phyloP scores from a whole-genome alignment of 2,113 vertebrate species.

The Poecilia latipinna region DNA sequence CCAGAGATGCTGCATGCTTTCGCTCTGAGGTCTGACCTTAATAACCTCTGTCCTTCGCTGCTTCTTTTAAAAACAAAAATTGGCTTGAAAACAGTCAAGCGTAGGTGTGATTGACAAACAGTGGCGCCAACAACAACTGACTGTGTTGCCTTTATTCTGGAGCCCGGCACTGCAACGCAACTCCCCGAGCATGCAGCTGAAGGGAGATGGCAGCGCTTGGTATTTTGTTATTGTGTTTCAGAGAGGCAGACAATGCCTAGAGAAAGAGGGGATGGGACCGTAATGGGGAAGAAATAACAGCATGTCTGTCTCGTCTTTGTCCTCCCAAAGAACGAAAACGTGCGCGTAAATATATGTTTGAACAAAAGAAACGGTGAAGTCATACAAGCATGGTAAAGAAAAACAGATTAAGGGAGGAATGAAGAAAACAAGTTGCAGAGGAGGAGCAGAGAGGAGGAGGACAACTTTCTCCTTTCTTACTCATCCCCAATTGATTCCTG shows the following conservation, averaged over 20 bases:
- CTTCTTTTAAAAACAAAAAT: slow-evolving; percentile 13
- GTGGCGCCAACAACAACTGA: slow-evolving; percentile 48
- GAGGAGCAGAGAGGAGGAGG: slow-evolving; percentile 26
- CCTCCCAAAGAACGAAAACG: slow-evolving; percentile 22
- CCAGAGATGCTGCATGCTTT: slow-evolving; percentile 6
- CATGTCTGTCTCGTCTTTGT: slow-evolving; percentile 55
- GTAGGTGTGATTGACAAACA: slow-evolving; percentile 66
- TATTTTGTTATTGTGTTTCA: slow-evolving; percentile 64
- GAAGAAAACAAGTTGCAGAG: slow-evolving; percentile 30
- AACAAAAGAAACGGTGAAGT: slow-evolving; percentile 40
- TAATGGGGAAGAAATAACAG: slow-evolving; percentile 41
- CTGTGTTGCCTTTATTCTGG: slow-evolving; percentile 52
- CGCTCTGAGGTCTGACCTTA: slow-evolving; percentile 31
- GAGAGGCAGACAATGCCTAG: slow-evolving; percentile 31
- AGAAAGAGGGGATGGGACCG: slow-evolving; percentile 52
- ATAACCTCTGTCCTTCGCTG: slow-evolving; percentile 31
- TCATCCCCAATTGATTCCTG: slow-evolving; percentile 52
- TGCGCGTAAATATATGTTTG: slow-evolving; percentile 19
- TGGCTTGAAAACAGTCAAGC: slow-evolving; percentile 29
- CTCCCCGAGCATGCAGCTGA: slow-evolving; percentile 54
- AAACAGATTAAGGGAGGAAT: slow-evolving; percentile 30
- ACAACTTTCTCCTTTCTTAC: slow-evolving; percentile 54
- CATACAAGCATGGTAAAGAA: slow-evolving; percentile 10
- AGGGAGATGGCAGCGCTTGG: slow-evolving; percentile 66
- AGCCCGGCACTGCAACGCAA: slow-evolving; percentile 21